A percentile compares a stretch with the other conserved stretches of the same genome.
Conservation (phyloP, 2,888 invertebrate species). For the Acrobasis suavella region DNA sequence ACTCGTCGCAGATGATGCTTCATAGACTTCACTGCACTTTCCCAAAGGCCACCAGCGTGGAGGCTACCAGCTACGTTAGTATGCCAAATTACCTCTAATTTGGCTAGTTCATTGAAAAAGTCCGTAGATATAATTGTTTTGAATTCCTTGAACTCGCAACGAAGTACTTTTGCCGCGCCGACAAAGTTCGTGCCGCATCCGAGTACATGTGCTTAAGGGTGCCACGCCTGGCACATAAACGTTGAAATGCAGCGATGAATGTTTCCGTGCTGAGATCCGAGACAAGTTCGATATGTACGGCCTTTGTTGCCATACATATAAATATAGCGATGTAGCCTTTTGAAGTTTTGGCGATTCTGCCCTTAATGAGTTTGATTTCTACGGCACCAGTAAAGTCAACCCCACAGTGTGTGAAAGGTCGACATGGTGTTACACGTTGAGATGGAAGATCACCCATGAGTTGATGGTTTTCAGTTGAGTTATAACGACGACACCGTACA, state of each 20-base stretch:
- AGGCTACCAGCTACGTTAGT: background rate
- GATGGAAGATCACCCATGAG: background rate
- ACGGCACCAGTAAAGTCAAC: background rate
- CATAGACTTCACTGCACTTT: background rate
- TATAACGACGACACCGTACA: background rate
- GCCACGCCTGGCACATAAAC: conserved; percentile 30
- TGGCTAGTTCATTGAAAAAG: background rate
- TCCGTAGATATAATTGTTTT: background rate
- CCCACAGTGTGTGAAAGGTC: background rate
- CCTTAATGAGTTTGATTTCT: background rate
- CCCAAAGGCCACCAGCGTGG: background rate
- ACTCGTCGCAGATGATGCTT: background rate
- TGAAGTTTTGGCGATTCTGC: background rate
- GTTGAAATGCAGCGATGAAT: conserved; percentile 30
- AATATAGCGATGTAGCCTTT: background rate
- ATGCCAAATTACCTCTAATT: background rate
- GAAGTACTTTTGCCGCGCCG: background rate
- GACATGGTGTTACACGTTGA: background rate
- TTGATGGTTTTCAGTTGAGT: background rate
- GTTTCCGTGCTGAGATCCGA: conserved; percentile 25
- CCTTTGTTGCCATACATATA: background rate
- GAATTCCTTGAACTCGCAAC: background rate
- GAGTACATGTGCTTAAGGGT: conserved; percentile 31
- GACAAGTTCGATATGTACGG: background rate
- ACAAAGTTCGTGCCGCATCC: conserved; percentile 31